Evolutionary conservation across 2,113 vertebrate genomes (phyloP), one percentile per base, ranked within the genome.

Genomic region (Sigmodon hispidus): DNA sequence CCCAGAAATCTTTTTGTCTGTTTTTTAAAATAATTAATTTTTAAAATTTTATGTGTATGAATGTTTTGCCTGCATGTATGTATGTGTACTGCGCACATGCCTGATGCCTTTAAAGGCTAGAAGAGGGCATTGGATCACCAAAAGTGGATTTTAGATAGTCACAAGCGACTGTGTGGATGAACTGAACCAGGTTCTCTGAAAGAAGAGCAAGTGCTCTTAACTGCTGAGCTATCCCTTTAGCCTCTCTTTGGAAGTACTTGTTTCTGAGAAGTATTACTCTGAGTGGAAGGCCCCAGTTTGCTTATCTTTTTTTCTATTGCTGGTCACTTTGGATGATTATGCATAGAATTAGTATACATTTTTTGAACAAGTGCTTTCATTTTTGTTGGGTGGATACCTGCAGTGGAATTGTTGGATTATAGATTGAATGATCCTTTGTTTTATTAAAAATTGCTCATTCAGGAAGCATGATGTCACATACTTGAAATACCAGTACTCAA

Each of bases 381-480:
- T 93, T 89, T 67, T 94, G 5, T 76, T 84, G 34, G 21, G 9
- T 69, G 2, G 65, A 31, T 43, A 76, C 55, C 40, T 61, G 59
- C 79, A 34, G 48, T 94, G 34, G 19, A 69, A 85, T 84, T 92
- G 12, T 81, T 95, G 85, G 88, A n/a, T 81, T 21, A 16, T n/a
- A 84, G 50, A 12, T 83, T 70, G 72, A 11, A 4, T 69, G 29
- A 52, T 43, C 70, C 19, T 86, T 89, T 92, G 12, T 88, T 92
- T 88, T 90, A 77, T 81, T 95, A 84, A 67, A 77, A 94, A 72
- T 59, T 87, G 40, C 59, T 89, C 55, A 50, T 31, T 48, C 45
- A 86, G 43, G 22, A 34, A 34, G 7, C 63, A 50, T 86, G 63
- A 31, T 86, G 61, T 24, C n/a, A 2, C 11, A 36, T 50, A 31